These are phyloP conservation scores for Merops nubicus DNA, from an alignment of 2,113 vertebrate species.

Conservation along the genomic window DNA sequence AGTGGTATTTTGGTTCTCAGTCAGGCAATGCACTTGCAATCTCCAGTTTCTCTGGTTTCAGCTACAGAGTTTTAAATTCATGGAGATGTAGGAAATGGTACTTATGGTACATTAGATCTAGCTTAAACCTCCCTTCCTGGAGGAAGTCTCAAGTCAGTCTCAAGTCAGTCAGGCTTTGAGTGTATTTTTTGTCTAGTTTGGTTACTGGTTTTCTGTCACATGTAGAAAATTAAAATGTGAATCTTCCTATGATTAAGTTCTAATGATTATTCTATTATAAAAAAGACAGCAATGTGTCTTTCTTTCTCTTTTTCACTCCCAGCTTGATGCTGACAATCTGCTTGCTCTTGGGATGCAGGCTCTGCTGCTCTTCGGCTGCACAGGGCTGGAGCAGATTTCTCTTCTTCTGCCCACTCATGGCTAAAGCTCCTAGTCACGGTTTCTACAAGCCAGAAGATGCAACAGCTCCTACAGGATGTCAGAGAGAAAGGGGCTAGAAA, in stretches of 20 bases:
- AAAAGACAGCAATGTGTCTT: not conserved
- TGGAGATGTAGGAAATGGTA: not conserved
- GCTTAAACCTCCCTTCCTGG: not conserved
- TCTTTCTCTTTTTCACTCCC: not conserved
- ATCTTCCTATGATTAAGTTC: not conserved
- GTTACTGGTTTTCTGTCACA: not conserved
- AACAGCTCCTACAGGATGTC: not conserved
- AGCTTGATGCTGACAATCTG: not conserved
- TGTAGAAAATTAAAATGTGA: not conserved
- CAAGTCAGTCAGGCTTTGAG: not conserved
- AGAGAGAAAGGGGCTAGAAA: not conserved
- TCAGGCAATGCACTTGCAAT: not conserved
- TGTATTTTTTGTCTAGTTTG: not conserved
- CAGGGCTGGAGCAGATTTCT: not conserved
- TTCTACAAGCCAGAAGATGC: not conserved
- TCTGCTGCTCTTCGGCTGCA: not conserved
- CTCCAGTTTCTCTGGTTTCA: not conserved
- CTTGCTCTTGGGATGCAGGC: not conserved
- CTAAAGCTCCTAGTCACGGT: not conserved
- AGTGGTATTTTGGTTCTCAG: not conserved
- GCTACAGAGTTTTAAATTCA: not conserved
- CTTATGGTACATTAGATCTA: not conserved
- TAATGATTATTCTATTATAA: not conserved
- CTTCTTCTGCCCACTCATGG: not conserved
- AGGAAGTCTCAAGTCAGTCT: too few species aligned